Conservation (phyloP, 2,888 invertebrate genomes). For the Synergus laeviventris region DNA sequence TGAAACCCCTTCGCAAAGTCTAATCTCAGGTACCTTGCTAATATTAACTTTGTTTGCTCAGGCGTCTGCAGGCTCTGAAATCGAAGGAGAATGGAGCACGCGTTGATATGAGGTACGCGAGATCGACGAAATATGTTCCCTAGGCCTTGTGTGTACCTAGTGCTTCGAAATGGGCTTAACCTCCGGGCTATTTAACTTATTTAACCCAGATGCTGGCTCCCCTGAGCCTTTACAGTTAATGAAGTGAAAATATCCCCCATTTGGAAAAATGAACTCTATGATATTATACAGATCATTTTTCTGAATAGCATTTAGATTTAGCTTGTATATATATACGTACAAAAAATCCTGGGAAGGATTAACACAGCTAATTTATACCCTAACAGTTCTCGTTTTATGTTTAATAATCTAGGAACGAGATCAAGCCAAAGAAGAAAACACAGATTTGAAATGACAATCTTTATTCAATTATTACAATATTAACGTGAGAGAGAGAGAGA, state of each 20-base stretch:
- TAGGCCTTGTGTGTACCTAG: slow-evolving; percentile 13
- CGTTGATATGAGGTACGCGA: slow-evolving; percentile 30
- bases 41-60: slow-evolving; percentile 63
- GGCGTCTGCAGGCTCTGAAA: slow-evolving; percentile 56
- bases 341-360: no score
- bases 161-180: slow-evolving; percentile 38
- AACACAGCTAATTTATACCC: no score
- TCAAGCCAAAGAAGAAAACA: no score
- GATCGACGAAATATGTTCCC: slow-evolving; percentile 32
- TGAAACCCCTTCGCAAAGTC: slow-evolving; percentile 56
- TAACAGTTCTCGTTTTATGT: no score
- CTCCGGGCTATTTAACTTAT: slow-evolving; percentile 63
- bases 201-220: slow-evolving; percentile 63
- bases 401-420: no score
- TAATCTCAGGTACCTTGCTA: slow-evolving; percentile 61
- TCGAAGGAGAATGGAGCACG: slow-evolving; percentile 47
- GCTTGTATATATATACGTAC: no score
- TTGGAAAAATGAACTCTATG: background rate
- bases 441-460: no score
- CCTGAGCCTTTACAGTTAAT: background rate
- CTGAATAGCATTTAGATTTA: no score
- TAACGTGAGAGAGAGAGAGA: no score
- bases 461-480: no score
- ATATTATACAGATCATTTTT: background rate
- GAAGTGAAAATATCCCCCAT: background rate